Conservation (phyloP, 2,797 vertebrate species). For the Rallus crepitans region DNA sequence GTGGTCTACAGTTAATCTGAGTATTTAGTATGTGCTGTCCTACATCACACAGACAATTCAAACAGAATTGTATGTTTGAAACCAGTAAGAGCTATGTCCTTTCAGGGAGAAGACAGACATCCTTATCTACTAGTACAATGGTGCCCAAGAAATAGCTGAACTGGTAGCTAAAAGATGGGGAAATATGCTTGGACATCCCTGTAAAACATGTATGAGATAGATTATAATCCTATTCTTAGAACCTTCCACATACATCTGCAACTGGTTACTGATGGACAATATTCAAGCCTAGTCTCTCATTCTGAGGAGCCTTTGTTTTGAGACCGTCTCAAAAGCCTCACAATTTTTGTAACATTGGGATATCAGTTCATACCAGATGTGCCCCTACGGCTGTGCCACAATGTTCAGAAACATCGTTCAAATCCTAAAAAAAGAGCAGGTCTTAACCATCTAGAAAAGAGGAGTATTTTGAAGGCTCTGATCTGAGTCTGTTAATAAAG, state of each 20-base stretch:
- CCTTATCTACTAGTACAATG: not conserved
- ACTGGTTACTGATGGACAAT: not conserved
- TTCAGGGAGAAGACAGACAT: not conserved
- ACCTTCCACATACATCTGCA: not conserved
- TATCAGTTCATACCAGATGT: not conserved
- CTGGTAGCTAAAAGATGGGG: not conserved
- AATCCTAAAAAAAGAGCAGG: not conserved
- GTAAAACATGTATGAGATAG: not conserved
- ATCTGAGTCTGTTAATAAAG: not conserved
- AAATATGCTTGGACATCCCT: not conserved
- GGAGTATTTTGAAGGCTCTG: not conserved
- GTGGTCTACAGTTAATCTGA: not conserved
- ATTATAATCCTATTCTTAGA: not conserved
- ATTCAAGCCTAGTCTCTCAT: not conserved
- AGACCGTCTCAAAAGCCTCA: not conserved
- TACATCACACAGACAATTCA: not conserved
- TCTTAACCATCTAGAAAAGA: not conserved
- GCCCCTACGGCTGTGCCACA: not conserved
- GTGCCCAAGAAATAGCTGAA: not conserved
- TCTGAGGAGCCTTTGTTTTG: not conserved
- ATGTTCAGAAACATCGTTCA: not conserved
- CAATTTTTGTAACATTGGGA: not conserved
- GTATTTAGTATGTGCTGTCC: not conserved
- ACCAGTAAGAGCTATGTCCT: not conserved
- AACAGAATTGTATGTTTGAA: not conserved